phyloP scores from a whole-genome alignment of 2,797 vertebrate genomes.

The Eurystomus glaucurus region DNA sequence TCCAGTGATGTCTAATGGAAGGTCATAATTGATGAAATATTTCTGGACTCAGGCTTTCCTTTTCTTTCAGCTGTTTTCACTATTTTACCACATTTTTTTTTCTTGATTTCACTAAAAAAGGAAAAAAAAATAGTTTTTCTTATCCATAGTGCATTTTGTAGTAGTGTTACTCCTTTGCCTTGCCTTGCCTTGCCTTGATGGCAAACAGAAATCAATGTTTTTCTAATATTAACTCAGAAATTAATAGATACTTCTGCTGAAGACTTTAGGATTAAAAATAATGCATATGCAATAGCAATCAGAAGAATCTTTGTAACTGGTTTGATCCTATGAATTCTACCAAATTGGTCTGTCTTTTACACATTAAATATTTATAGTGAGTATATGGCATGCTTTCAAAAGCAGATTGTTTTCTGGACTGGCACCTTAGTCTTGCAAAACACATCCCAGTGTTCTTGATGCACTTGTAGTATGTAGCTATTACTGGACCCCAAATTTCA shows the following conservation, averaged over 20 bases:
- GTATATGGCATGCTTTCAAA: background rate
- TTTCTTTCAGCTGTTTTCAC: background rate
- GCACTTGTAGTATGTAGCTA: background rate
- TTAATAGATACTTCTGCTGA: background rate
- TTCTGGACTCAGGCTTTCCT: background rate
- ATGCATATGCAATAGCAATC: background rate
- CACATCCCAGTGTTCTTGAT: background rate
- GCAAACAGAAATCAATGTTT: background rate
- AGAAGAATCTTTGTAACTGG: background rate
- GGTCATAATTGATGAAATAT: background rate
- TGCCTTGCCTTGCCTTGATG: background rate
- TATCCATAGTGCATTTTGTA: background rate
- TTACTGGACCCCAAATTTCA: background rate
- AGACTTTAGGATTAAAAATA: background rate
- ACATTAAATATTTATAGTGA: background rate
- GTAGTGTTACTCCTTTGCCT: background rate
- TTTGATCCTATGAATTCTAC: background rate
- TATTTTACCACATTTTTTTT: background rate
- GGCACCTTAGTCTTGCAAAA: background rate
- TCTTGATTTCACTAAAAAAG: accelerated
- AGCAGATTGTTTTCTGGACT: background rate
- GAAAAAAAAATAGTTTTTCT: background rate
- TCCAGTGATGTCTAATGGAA: background rate
- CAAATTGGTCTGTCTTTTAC: background rate
- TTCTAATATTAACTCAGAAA: background rate